These are phyloP conservation scores for Erebia aethiops DNA, from an alignment of 2,888 invertebrate species.

Conservation along the genomic window DNA sequence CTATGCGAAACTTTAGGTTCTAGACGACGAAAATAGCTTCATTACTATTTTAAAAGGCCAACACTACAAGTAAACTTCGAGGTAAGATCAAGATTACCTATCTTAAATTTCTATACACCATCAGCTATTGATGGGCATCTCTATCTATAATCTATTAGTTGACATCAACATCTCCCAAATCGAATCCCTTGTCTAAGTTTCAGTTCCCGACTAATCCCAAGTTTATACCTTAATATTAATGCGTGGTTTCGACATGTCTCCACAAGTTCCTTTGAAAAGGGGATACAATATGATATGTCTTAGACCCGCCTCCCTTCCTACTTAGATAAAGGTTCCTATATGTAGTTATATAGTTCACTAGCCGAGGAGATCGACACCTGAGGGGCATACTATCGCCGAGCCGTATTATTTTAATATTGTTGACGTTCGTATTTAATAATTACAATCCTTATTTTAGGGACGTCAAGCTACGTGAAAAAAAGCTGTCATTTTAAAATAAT, in stretches of 20 bases:
- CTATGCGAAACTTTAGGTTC: too few relatives aligned
- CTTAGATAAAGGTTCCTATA: background rate
- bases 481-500: too few relatives aligned
- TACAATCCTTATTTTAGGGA: too few relatives aligned
- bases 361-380: too few relatives aligned
- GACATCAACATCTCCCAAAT: background rate
- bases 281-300: slow-evolving; percentile 7
- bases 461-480: too few relatives aligned
- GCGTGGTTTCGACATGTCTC: slow-evolving; percentile 15
- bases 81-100: background rate
- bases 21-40: background rate
- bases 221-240: slow-evolving; percentile 14
- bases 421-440: too few relatives aligned
- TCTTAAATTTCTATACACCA: background rate
- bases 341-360: too few relatives aligned
- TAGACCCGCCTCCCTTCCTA: background rate
- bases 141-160: slow-evolving; percentile 1
- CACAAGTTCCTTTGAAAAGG: slow-evolving; percentile 4
- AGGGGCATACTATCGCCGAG: too few relatives aligned
- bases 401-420: too few relatives aligned
- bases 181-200: slow-evolving; percentile 15
- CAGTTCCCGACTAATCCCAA: slow-evolving; percentile 6
- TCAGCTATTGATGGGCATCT: background rate
- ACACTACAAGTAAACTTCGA: background rate
- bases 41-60: too few relatives aligned